Evolutionary conservation across 2,113 vertebrate genomes (phyloP), one percentile per base, ranked within the genome.

Genomic region (Vimba vimba): DNA sequence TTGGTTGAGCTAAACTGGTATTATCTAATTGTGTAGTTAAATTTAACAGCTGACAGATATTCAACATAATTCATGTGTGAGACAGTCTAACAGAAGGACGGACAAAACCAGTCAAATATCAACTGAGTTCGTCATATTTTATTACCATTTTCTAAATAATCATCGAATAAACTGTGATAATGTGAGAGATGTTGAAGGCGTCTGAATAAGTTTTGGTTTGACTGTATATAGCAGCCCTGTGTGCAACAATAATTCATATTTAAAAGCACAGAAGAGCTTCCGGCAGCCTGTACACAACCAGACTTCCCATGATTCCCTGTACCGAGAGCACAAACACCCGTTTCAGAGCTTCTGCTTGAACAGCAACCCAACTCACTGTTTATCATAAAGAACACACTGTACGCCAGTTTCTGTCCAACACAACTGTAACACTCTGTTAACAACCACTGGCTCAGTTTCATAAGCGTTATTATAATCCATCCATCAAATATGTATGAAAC

Each of bases 391-490:
- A 5, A 55, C 52, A 19, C 3, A 55, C 11, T 1, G 17, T 15
- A 19, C 30, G 3, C 66, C 36, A 33, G 27, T 33, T 68, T 33
- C 64, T 68, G 30, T 68, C 15, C 30, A 68, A 69, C 66, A 69
- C 66, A 36, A 9, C 17, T 69, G 23, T 11, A 39, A 71, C 33
- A 71, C 33, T 39, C 33, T 23, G 68, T 39, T 71, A 71, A 71
- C 68, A 71, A 71, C 33, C 68, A 39, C 66, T 39, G 30, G 8
- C 66, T 87, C 87, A 36, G 50, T 43, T 36, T n/a, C 64, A 87
- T 69, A 87, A 79, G 78, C 33, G 57, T 81, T 81, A 87, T 79
- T 50, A 33, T 82, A 76, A 85, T 87, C 77, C 25, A 47, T 57
- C 71, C 80, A 77, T 88, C 79, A 85, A 78, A 83, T 30, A 75